phyloP scores from a whole-genome alignment of 2,888 invertebrate genomes.

The Campoplex nolae region DNA sequence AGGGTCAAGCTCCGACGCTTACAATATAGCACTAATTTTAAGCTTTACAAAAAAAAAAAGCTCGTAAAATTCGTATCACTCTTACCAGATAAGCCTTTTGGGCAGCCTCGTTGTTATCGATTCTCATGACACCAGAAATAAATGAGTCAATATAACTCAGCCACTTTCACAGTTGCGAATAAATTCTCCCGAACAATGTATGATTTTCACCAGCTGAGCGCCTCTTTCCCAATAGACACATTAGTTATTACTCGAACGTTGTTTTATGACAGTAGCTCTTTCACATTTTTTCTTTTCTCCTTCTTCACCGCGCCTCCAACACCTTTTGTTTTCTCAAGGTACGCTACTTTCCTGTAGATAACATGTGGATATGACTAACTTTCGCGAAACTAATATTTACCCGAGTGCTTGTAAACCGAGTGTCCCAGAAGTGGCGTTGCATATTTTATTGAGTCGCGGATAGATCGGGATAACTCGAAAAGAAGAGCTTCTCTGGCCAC shows the following conservation, averaged over 20 bases:
- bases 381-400: conserved; percentile 27
- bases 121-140: conserved; percentile 72
- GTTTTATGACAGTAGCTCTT: conserved; percentile 38
- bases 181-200: not conserved
- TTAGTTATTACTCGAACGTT: conserved; percentile 8
- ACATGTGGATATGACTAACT: conserved; percentile 44
- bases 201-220: conserved; percentile 8
- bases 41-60: not conserved
- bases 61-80: conserved; percentile 10
- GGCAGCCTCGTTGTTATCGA: conserved; percentile 74
- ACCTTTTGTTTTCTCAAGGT: conserved; percentile 4
- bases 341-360: conserved; percentile 27
- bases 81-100: conserved; percentile 75
- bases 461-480: too few species aligned
- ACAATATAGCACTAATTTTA: not conserved
- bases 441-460: too few species aligned
- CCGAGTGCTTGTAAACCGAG: not conserved
- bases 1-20: too few species aligned
- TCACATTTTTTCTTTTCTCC: conserved; percentile 17
- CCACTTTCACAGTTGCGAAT: conserved; percentile 39
- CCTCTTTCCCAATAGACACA: conserved; percentile 33
- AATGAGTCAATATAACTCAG: conserved; percentile 38
- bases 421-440: too few species aligned
- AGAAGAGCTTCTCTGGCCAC: too few species aligned
- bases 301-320: not conserved